Base-by-base conservation (phyloP, 1,140 invertebrate genomes). In the Drosophila littoralis region DNA sequence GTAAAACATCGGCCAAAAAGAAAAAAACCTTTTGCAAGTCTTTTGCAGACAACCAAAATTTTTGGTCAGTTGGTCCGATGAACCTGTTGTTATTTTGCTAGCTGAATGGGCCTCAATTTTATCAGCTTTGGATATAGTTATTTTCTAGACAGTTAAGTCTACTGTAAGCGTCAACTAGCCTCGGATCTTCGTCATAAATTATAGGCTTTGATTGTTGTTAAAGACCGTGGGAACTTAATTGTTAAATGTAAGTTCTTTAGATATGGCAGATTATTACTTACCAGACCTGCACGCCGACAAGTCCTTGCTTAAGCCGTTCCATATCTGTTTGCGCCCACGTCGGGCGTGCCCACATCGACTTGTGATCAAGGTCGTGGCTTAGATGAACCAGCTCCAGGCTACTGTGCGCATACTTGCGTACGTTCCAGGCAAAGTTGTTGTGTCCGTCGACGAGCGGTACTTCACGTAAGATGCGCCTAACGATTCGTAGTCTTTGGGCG, bases 291-390 rank as follows among this genome's bases (percentile, higher is more conserved):
- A 96, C 97, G 46, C 97, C 97, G 54, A 98, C 94, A 77, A 95
- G 94, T 48, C 97, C 97, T 77, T 95, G 93, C 75, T 95, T 94
- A 61, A 98, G 93, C 90, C 97, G 94, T 48, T 96, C 96, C 77
- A 98, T 96, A 92, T 98, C 97, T 1, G 97, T 98, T 82, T 98
- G 97, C 79, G 97, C 97, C 95, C 96, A 96, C 81, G 95, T 94
- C 86, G 95, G 96, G 74, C 94, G 94, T 46, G 95, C 95, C 97
- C 97, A 97, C 61, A 96, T 96, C 65, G 97, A 95, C 45, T 96
- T 94, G 43, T 94, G 93, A 58, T 94, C 94, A 36, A 98, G 93
- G 83, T 97, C 95, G 40, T 91, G 86, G 81, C 95, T 96, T 64
- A 98, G 94, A 92, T 98, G 97, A 38, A 97, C 95, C 64, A 94